Percentiles rank a stretch among this genome's conserved stretches.
Evolutionary conservation across 2,888 invertebrate species (phyloP).

Genomic region (Panorpa germanica): DNA sequence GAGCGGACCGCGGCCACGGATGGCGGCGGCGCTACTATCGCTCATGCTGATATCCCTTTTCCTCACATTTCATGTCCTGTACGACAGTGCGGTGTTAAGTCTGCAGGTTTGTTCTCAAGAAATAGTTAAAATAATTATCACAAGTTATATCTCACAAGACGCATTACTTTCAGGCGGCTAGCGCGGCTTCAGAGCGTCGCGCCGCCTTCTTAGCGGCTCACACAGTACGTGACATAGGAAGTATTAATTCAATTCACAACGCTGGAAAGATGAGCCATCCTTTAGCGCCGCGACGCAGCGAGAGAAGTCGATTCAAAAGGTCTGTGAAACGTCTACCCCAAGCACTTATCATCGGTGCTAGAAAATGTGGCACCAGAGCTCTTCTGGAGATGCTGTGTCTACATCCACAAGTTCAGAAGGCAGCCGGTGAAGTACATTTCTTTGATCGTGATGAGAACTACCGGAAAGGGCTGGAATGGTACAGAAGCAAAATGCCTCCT

Average conservation of each 20-base stretch:
- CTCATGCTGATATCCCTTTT: conserved; percentile 65
- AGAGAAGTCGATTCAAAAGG: too few species aligned
- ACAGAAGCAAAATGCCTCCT: conserved; percentile 83
- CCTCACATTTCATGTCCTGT: conserved; percentile 68
- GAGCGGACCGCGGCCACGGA: too few species aligned
- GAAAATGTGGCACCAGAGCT: conserved; percentile 93
- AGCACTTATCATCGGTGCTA: conserved; percentile 84
- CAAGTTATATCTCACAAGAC: neutral
- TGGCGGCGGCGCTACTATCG: conserved; percentile 53
- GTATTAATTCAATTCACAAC: conserved; percentile 16
- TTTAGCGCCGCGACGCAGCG: conserved; percentile 27
- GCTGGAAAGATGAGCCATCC: conserved; percentile 27
- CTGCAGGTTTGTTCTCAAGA: conserved; percentile 35
- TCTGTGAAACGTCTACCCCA: too few species aligned
- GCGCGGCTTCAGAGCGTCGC: conserved; percentile 35
- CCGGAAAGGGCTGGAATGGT: conserved; percentile 85
- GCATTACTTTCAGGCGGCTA: conserved; percentile 26
- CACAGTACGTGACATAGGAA: conserved; percentile 23
- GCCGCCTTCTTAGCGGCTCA: too few species aligned
- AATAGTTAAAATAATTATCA: neutral
- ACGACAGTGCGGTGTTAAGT: conserved; percentile 69
- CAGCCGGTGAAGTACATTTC: conserved; percentile 90
- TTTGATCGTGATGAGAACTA: conserved; percentile 93
- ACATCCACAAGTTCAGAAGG: conserved; percentile 82
- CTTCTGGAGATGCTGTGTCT: conserved; percentile 90